Evolutionary conservation across 2,113 vertebrate genomes (phyloP).

Genomic region (Leucopsar rothschildi): DNA sequence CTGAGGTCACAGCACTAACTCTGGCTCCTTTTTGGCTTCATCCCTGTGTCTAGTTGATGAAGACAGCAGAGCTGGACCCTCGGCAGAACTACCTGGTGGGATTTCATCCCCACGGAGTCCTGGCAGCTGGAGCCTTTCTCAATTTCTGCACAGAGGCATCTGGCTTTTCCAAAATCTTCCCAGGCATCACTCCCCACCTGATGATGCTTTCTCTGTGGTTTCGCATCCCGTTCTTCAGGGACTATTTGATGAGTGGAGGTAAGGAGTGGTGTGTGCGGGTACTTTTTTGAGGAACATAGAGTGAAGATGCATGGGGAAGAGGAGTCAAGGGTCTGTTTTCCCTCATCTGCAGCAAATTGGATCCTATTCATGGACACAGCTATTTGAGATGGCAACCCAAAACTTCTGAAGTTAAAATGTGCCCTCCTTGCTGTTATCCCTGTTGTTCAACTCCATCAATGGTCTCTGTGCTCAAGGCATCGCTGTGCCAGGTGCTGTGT

Average conservation of each 20-base stretch:
- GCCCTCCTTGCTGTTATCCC: neutral
- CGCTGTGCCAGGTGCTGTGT: neutral
- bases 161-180: conserved; percentile 78
- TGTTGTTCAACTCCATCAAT: neutral
- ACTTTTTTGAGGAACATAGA: neutral
- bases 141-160: conserved; percentile 88
- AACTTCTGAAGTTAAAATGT: neutral
- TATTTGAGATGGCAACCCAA: neutral
- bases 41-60: conserved; percentile 79
- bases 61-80: conserved; percentile 87
- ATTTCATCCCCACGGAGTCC: conserved; percentile 90
- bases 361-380: neutral
- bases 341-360: fast-evolving
- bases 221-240: conserved; percentile 86
- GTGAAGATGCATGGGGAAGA: neutral
- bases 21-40: neutral
- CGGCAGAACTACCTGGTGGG: conserved; percentile 86
- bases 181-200: conserved; percentile 79
- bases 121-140: conserved; percentile 84
- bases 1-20: neutral
- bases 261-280: neutral
- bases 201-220: conserved; percentile 92
- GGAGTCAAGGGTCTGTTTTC: neutral
- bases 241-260: conserved; percentile 89
- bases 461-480: neutral